Conservation (phyloP, 2,888 invertebrate genomes). For the Synergus gifuensis region DNA sequence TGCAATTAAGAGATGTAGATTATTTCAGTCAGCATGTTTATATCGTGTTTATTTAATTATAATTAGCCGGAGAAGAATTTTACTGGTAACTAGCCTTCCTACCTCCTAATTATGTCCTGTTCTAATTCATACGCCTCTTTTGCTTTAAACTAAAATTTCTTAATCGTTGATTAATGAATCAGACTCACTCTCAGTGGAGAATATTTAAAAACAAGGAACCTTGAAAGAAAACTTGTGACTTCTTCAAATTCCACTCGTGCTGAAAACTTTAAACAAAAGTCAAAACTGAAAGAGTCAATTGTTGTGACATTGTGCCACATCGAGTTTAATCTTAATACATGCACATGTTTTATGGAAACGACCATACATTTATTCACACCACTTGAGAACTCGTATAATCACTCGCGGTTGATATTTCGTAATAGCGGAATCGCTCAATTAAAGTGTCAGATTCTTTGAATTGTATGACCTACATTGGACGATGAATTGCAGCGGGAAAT, state of each 20-base stretch:
- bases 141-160: no score
- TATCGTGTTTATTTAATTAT: background rate
- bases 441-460: slow-evolving; percentile 41
- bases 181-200: no score
- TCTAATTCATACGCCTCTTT: no score
- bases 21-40: background rate
- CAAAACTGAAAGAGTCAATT: no score
- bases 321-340: background rate
- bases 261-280: no score
- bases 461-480: slow-evolving; percentile 48
- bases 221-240: no score
- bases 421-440: slow-evolving; percentile 52
- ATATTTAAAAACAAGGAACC: no score
- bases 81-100: no score
- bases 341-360: background rate
- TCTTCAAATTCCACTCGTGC: no score
- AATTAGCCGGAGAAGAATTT: background rate
- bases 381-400: background rate
- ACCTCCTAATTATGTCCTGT: no score
- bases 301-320: no score
- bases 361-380: background rate
- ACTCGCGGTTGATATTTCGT: slow-evolving; percentile 45
- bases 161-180: no score
- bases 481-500: background rate
- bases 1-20: background rate